Base-by-base conservation (phyloP, 1,140 invertebrate species). In the Caerostris extrusa region DNA sequence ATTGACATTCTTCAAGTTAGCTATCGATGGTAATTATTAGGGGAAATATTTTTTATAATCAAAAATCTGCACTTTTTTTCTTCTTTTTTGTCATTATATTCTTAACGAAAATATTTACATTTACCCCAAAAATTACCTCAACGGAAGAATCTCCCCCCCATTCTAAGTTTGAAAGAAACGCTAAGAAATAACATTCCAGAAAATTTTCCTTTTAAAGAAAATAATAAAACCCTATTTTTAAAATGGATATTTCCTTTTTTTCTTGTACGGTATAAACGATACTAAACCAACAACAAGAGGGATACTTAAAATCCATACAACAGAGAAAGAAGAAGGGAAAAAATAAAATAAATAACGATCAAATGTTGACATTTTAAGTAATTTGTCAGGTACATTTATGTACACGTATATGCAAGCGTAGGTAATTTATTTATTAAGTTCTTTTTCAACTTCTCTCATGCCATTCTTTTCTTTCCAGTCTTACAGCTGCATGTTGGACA, bases 371-470 rank as follows among this genome's bases (percentile, higher is more conserved):
- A 77, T 77, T 77, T 77, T 77, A 77, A 77, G 71, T 50, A 77
- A 77, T 77, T 77, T 77, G 71, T 77, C 71, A 77, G 71, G 34
- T 50, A 77, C 34, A 10, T 34, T 77, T 77, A 50, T 77, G 71
- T 50, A 34, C 14, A 53, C 71, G 53, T 53, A 34, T 77, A 77
- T 77, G 71, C 71, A 77, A 50, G 71, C 50, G 71, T 5, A 77
- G 71, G 71, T 77, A 77, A 77, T 77, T 77, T 77, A 77, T 77
- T 77, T 77, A 53, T 77, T 77, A 77, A 77, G 71, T 77, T 77
- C 71, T 77, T 77, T n/a, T 77, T 34, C 71, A 50, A 77, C 34
- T 3, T 3, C 3, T 7, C 3, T 50, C 71, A 77, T 50, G 71
- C 8, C 71, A 77, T 77, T 34, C n/a, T 71, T 50, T 77, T 77